Base-by-base conservation (phyloP, 92 coral and sea anemone species). In the Parazoanthus atlanticus region DNA sequence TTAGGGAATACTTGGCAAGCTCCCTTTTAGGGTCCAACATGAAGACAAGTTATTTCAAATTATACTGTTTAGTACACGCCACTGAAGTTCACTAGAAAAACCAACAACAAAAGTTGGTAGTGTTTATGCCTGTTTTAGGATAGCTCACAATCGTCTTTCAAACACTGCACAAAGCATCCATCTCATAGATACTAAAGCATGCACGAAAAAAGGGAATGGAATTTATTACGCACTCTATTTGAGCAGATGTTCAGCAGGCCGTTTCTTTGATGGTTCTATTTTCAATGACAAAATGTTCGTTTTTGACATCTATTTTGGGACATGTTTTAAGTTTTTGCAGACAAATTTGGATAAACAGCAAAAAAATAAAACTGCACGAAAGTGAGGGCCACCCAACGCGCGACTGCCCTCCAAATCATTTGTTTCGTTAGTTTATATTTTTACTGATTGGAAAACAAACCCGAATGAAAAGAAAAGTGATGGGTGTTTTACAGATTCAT, bases 401-500 rank as follows among this genome's bases (percentile, higher is more conserved):
- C 86, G 31, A 43, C 17, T n/a, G 61, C 86, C 36, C 65, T 33
- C 41, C 15, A 81, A 81, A 81, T 28, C 74, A 58, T 66, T 82
- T 66, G 74, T 64, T 17, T 36, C 36, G 31, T 67, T 28, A 71
- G 87, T 70, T 43, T 69, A 84, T 30, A 46, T 69, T 84, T 70
- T 84, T 41, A 64, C 64, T 43, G 87, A 70, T 84, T 84, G 69
- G 31, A 70, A 80, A 84, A 70, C 87, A 70, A 71, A 70, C 31
- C 54, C 26, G 78, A 31, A 70, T 84, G 78, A 84, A 84, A 83
- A 83, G 64, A 84, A 84, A 70, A 84, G 34, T 84, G 66, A 84
- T 71, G 87, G 78, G 65, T 84, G 87, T 69, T 84, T 84, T 84
- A 84, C 66, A 84, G 87, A 84, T 84, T 84, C 79, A 41, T 70